phyloP scores from a whole-genome alignment of 2,888 invertebrate genomes.

The Scrobipalpa atriplicella region DNA sequence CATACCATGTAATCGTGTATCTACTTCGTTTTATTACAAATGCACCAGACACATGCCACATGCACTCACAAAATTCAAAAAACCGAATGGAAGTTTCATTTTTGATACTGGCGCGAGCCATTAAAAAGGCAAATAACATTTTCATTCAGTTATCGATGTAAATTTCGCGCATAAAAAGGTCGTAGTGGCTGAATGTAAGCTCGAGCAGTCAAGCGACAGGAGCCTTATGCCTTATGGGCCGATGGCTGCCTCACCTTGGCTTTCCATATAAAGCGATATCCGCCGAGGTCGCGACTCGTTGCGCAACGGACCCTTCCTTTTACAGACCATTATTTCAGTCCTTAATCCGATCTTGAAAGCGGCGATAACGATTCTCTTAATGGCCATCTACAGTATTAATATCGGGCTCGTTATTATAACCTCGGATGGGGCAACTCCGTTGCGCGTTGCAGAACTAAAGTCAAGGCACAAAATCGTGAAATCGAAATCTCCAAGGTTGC shows the following conservation, averaged over 20 bases:
- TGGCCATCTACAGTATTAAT: constrained; percentile 21
- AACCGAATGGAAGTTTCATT: neutral
- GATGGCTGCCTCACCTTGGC: constrained; percentile 69
- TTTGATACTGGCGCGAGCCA: neutral
- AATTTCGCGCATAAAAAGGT: neutral
- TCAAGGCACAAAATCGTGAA: constrained; percentile 34
- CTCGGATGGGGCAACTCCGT: constrained; percentile 8
- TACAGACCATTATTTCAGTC: constrained; percentile 52
- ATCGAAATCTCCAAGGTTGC: constrained; percentile 44
- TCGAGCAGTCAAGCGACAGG: constrained; percentile 39
- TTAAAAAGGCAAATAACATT: constrained; percentile 7
- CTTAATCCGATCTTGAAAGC: constrained; percentile 42
- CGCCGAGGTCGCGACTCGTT: constrained; percentile 68
- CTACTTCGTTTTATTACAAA: constrained; percentile 7
- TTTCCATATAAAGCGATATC: constrained; percentile 71
- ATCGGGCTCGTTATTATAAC: constrained; percentile 14
- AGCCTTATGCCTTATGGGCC: constrained; percentile 64
- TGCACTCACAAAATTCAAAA: neutral
- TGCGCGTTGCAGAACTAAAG: constrained; percentile 25
- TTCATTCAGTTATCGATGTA: constrained; percentile 18
- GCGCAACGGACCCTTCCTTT: constrained; percentile 63
- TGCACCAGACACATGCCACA: neutral
- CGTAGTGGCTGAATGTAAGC: constrained; percentile 26
- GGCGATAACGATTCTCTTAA: constrained; percentile 34
- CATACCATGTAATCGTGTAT: constrained; percentile 16